Base-by-base conservation (phyloP, 2,888 invertebrate genomes). In the Julus scandinavius region DNA sequence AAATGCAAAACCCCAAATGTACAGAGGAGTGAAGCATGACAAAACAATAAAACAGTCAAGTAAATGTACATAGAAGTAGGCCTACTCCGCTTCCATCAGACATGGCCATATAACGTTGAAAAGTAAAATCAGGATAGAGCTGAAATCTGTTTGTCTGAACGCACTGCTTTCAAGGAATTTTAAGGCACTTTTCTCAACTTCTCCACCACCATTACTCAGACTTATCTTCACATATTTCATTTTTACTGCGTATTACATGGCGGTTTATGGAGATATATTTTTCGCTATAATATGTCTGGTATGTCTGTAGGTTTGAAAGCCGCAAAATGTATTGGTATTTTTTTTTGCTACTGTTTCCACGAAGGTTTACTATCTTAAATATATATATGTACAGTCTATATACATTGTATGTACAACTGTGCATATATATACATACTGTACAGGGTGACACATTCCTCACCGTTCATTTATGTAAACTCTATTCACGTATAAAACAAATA, bases 191-290 rank as follows among this genome's bases (percentile, higher is more conserved):
- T 38, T 80, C 38, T 3, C 13, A 0, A 38, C 38, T 80, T 80
- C 5, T 38, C 38, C 2, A 20, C 11, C 13, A 38, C 38, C 80
- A 80, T 80, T 80, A 80, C 80, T 80, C 80, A 80, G 80, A 13
- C 80, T 80, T 80, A 80, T 80, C 13, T 80, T 80, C 80, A 80
- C 80, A 80, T 80, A 80, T 80, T 80, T 80, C 80, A 80, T 80
- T 80, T 80, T 80, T 80, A 80, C 29, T 80, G 38, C 80, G 80
- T 20, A 63, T 63, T 63, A 63, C 63, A 63, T n/a, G n/a, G n/a
- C 38, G 29, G 38, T 38, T 80, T 80, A 38, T 80, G 38, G 80
- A 13, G 80, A 80, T 29, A 38, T 13, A 80, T 80, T 80, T 38
- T 80, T 80, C 80, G 38, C 80, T 38, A 80, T n/a, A n/a, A n/a